phyloP scores from a whole-genome alignment of 2,797 vertebrate species.

The Borostomias antarcticus region DNA sequence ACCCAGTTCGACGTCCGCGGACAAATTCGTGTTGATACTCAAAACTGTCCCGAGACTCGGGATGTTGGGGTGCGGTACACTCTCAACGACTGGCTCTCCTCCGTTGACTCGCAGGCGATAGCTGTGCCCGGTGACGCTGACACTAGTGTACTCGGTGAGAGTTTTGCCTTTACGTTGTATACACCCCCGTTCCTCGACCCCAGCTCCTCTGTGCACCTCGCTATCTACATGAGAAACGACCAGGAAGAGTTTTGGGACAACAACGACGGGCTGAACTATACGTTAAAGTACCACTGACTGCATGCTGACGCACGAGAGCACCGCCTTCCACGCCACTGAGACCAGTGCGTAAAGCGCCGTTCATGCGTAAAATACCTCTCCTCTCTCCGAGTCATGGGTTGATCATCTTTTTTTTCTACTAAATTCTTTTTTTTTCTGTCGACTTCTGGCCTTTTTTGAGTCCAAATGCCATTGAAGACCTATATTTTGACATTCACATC shows the following conservation, averaged over 20 bases:
- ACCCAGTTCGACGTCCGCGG: constrained; percentile 70
- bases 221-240: constrained; percentile 76
- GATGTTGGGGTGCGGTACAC: constrained; percentile 87
- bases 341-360: constrained; percentile 9
- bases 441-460: background rate
- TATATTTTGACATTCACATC: no score
- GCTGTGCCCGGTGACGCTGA: constrained; percentile 37
- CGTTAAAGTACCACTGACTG: constrained; percentile 65
- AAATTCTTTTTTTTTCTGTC: background rate
- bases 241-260: constrained; percentile 91
- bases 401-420: background rate
- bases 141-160: constrained; percentile 43
- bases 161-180: constrained; percentile 80
- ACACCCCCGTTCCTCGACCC: constrained; percentile 77
- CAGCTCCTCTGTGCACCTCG: constrained; percentile 80
- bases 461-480: background rate
- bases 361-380: background rate
- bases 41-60: background rate
- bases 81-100: constrained; percentile 89
- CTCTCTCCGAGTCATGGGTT: background rate
- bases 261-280: constrained; percentile 86
- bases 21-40: constrained; percentile 45
- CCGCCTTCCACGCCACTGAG: constrained; percentile 44
- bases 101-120: constrained; percentile 81
- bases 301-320: constrained; percentile 23